Base-by-base conservation (phyloP, 2,888 invertebrate species). In the Germaria angustata region DNA sequence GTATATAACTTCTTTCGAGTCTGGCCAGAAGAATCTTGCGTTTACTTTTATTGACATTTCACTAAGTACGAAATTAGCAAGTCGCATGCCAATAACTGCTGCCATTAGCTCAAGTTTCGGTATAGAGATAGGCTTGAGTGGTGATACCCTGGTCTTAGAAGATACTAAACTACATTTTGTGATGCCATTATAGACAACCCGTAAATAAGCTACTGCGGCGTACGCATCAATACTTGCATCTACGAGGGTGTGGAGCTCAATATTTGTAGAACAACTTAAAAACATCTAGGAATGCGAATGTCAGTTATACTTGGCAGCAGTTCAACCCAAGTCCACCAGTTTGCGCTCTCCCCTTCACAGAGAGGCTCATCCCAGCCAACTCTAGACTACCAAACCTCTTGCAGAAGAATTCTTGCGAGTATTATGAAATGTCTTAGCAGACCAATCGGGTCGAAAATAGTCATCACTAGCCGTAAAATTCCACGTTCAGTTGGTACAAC, bases 81-180 rank as follows among this genome's bases (percentile, higher is more conserved):
- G 44, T 17, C 71, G 73, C 0, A n/a, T 51, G 1, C 78, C 84
- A 0, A 79, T 0, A 2, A 84, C 49, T 5, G 81, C 80, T 8
- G 78, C 76, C 68, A 82, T 82, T 0, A 84, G 69, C 39, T 82
- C 84, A 4, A 85, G 61, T n/a, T 82, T 65, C n/a, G 80, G 80
- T 8, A 80, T 82, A 41, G 82, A 80, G 3, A 82, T 34, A 13
- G 75, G 68, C 8, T 76, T 81, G 6, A 84, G 20, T 1, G 82
- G 84, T 0, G 85, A 75, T 0, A 84, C 77, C n/a, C 78, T 80
- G 5, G 72, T 39, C 20, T 84, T 85, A 6, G 65, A 46, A 2
- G 66, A 55, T 3, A 63, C 63, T 5, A 84, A 6, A 22, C n/a
- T 71, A 17, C n/a, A 59, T 36, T 8, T n/a, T n/a, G 15, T 41